Percentiles rank a stretch among this genome's conserved stretches.
phyloP scores from a whole-genome alignment of 2,888 invertebrate species.

The Pollenia angustigena region DNA sequence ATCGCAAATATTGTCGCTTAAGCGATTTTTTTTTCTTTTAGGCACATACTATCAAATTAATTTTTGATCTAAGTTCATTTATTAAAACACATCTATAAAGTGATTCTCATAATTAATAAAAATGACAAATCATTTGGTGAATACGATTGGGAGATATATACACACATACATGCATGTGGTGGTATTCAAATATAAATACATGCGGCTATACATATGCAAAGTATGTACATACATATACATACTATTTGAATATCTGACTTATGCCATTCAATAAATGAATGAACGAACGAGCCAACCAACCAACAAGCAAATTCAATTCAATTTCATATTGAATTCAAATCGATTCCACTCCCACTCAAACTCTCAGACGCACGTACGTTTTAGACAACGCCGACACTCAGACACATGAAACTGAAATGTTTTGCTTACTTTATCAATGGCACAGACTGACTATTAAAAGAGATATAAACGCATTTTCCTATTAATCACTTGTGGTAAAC shows the following conservation, averaged over 20 bases:
- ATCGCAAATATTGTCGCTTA: no score
- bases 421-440: conserved; percentile 55
- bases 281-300: conserved; percentile 50
- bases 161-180: not conserved
- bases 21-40: no score
- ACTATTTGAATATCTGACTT: conserved; percentile 49
- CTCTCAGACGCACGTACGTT: conserved; percentile 39
- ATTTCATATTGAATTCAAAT: conserved; percentile 63
- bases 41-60: conserved; percentile 27
- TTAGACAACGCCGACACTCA: conserved; percentile 15
- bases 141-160: conserved; percentile 47
- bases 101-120: conserved; percentile 62
- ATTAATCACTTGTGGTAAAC: conserved; percentile 73
- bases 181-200: conserved; percentile 16
- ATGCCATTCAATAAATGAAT: conserved; percentile 62
- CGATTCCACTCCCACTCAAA: conserved; percentile 65
- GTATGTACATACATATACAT: not conserved
- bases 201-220: not conserved
- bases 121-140: conserved; percentile 69
- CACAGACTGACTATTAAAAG: conserved; percentile 53
- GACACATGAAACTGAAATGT: conserved; percentile 42
- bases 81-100: conserved; percentile 26
- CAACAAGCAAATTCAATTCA: conserved; percentile 59
- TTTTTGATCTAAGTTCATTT: conserved; percentile 37
- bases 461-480: conserved; percentile 70